Evolutionary conservation across 2,113 vertebrate genomes (phyloP).

Genomic region (Sakesphorus luctuosus): DNA sequence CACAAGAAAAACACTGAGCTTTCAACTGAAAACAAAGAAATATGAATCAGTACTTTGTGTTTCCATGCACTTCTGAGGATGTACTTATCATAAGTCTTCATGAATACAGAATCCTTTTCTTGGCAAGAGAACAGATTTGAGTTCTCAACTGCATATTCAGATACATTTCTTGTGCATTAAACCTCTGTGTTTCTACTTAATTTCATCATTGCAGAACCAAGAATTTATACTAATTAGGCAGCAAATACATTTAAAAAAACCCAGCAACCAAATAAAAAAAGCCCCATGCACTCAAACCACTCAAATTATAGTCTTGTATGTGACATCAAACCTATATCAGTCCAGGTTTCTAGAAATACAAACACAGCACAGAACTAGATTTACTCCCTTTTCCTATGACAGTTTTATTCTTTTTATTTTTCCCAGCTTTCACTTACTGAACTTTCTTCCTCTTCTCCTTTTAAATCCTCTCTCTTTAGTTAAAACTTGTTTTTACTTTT

Average conservation of each 20-base stretch:
- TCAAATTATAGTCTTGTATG: background rate
- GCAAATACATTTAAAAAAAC: background rate
- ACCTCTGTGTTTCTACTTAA: background rate
- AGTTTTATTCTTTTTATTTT: background rate
- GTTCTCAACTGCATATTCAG: background rate
- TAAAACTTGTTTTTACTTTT: background rate
- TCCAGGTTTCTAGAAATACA: background rate
- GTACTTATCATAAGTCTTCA: background rate
- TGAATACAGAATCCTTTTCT: background rate
- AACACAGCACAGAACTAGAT: background rate
- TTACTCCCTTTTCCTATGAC: background rate
- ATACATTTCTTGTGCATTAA: background rate
- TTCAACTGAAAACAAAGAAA: background rate
- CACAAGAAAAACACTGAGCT: background rate
- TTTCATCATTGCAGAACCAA: background rate
- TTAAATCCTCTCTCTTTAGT: background rate
- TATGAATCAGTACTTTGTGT: background rate
- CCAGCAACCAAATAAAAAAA: background rate
- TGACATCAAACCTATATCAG: background rate
- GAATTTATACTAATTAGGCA: background rate
- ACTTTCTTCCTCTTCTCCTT: background rate
- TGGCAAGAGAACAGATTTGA: background rate
- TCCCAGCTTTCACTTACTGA: background rate
- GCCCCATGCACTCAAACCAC: accelerated
- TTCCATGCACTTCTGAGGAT: background rate